These are phyloP conservation scores for Aythya fuligula DNA, from an alignment of 2,797 vertebrate genomes.

Conservation along the genomic window DNA sequence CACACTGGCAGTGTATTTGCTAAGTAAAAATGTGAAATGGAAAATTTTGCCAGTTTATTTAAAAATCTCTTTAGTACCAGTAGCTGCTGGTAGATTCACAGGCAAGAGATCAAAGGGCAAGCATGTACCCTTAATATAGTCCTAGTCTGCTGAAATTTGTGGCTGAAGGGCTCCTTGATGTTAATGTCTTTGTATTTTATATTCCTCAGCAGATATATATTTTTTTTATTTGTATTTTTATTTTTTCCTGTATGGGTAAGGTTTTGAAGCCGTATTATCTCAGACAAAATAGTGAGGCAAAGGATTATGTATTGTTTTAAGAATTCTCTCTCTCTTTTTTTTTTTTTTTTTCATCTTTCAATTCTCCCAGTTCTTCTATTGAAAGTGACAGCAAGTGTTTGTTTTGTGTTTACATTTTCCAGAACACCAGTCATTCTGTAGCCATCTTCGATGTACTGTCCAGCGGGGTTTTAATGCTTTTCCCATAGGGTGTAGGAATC, in stretches of 20 bases:
- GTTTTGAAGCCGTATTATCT: not conserved
- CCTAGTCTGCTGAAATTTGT: not conserved
- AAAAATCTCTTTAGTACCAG: not conserved
- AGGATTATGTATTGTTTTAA: not conserved
- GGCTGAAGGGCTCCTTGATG: not conserved
- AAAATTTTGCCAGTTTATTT: not conserved
- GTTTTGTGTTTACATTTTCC: not conserved
- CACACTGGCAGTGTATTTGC: not conserved
- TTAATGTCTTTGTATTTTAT: not conserved
- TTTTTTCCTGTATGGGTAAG: fast-evolving
- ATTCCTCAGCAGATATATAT: not conserved
- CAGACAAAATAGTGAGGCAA: not conserved
- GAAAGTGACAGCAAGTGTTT: not conserved
- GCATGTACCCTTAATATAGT: not conserved
- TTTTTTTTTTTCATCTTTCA: not conserved
- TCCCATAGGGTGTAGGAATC: not conserved
- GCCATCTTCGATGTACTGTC: not conserved
- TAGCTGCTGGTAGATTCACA: not conserved
- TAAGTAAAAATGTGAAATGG: not conserved
- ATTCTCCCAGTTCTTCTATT: not conserved
- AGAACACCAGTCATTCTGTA: not conserved
- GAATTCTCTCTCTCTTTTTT: not conserved
- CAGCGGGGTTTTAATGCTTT: not conserved
- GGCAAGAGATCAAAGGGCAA: not conserved
- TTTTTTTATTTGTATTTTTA: too few relatives aligned